These are phyloP conservation scores for Vidua chalybeata DNA, from an alignment of 2,113 vertebrate genomes.

Conservation along the genomic window DNA sequence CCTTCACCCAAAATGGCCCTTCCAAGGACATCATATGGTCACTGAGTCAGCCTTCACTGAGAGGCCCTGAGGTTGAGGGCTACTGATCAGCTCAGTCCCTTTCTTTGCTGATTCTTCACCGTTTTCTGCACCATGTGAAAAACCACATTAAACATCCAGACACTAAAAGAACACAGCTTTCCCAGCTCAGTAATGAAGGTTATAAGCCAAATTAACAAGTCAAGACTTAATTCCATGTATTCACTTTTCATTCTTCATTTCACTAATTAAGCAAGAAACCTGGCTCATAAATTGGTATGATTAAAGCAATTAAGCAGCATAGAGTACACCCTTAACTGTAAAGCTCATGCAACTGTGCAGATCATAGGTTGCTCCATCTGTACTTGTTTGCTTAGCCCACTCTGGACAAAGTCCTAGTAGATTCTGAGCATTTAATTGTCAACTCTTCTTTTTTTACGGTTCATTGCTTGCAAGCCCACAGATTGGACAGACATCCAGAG, in stretches of 20 bases:
- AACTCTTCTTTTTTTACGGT: constrained; percentile 23
- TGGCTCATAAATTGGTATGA: background rate
- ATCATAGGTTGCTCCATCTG: constrained; percentile 27
- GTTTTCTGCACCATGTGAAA: background rate
- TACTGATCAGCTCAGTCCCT: background rate
- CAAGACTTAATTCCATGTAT: background rate
- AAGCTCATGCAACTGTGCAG: background rate
- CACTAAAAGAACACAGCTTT: background rate
- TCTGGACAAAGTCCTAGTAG: constrained; percentile 59
- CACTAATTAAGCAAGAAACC: constrained; percentile 9
- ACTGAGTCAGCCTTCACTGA: background rate
- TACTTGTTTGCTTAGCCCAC: constrained; percentile 59
- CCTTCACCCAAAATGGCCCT: background rate
- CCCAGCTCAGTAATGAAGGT: background rate
- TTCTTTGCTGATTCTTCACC: background rate
- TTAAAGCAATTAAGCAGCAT: background rate
- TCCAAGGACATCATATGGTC: background rate
- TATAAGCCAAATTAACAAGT: constrained; percentile 19
- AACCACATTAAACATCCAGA: background rate
- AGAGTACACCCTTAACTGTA: background rate
- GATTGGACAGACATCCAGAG: background rate
- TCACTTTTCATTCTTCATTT: background rate
- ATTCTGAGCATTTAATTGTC: constrained; percentile 45
- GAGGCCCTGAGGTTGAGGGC: background rate
- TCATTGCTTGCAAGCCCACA: background rate